Evolutionary conservation across 2,888 invertebrate species (phyloP), one percentile per base, ranked within the genome.

Genomic region (Aromia moschata): DNA sequence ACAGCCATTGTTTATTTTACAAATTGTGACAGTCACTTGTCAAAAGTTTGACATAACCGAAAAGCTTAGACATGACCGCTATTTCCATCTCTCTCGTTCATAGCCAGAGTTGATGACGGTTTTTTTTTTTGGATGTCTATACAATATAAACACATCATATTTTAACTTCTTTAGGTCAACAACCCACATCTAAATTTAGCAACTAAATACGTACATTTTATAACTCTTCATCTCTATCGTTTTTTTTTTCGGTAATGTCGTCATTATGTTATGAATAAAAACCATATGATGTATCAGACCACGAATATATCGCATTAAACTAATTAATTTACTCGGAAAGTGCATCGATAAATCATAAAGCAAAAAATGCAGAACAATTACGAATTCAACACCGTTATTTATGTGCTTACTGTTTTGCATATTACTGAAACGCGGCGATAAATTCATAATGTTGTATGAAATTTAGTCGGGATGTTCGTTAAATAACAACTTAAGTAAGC

Each of bases 401-500:
- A 64, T 60, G 49, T 41, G 47, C 41, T 47, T 43, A 15, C 64
- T 56, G 64, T 62, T 64, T 62, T 66, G 64, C 66, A 66, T 65
- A 51, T 25, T 46, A 56, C 65, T 61, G 57, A 65, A 62, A 45
- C 58, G 58, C 38, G 30, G 45, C 58, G 38, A 67, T 64, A 67
- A 64, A 67, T 67, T 57, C 47, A 55, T 43, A 53, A 67, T 60
- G 58, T 63, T 59, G 64, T 63, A 64, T 62, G 65, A 65, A 71
- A 69, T 72, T 71, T 70, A 68, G 72, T 65, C 69, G 67, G 69
- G 67, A 70, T 69, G 71, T 70, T 68, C 66, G 66, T 67, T 72
- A 72, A 72, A 71, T 72, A 70, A 71, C 71, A 71, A 70, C 64
- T 70, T 70, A 70, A 71, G 68, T 70, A 71, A 74, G 67, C 66